Evolutionary conservation across 1,140 invertebrate species (phyloP).

Genomic region (Sarcophaga bullata): DNA sequence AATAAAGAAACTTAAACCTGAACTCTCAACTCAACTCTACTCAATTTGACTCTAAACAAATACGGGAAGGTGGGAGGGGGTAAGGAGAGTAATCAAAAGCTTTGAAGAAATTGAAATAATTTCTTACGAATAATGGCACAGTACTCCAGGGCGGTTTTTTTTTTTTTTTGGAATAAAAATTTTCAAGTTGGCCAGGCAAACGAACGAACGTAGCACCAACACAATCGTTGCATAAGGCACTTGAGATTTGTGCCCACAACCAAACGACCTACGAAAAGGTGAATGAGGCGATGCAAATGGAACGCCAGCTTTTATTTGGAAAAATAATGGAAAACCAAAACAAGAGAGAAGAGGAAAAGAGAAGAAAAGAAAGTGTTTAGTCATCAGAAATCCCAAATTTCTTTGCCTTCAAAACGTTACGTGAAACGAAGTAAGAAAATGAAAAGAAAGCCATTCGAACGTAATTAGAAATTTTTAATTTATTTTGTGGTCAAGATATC

Average conservation of each 20-base stretch:
- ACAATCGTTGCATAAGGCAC: slow-evolving; percentile 28
- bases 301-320: no score
- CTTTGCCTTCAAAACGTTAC: no score
- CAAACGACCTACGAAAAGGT: neutral
- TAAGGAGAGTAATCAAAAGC: neutral
- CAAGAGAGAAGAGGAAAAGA: neutral
- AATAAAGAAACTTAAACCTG: no score
- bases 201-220: neutral
- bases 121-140: slow-evolving; percentile 33
- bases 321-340: neutral
- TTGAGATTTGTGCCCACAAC: slow-evolving; percentile 21
- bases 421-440: no score
- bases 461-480: neutral
- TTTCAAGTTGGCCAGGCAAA: neutral
- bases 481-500: neutral
- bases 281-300: no score
- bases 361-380: neutral
- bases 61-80: no score
- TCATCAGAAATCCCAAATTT: neutral
- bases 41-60: neutral
- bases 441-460: no score
- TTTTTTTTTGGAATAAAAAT: neutral
- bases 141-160: slow-evolving; percentile 5
- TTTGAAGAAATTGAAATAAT: slow-evolving; percentile 3
- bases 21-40: neutral